phyloP scores from a whole-genome alignment of 2,113 vertebrate genomes.

The Balaenoptera acutorostrata region DNA sequence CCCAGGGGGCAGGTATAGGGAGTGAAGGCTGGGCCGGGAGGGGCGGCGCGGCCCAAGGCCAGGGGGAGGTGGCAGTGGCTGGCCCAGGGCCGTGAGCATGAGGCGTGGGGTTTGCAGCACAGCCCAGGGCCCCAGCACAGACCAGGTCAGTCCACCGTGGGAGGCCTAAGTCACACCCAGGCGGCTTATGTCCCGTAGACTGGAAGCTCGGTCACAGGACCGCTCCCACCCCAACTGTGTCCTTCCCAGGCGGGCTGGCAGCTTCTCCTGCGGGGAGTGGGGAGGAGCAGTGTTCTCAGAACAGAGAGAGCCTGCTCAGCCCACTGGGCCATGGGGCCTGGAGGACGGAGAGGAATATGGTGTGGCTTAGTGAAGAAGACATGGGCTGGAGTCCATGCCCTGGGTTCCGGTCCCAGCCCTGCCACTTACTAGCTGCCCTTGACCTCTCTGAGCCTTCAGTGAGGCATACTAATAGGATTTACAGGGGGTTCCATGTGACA shows the following conservation, averaged over 20 bases:
- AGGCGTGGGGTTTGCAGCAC: not conserved
- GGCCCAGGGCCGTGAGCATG: not conserved
- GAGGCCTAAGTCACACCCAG: not conserved
- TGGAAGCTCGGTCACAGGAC: not conserved
- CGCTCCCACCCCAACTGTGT: accelerated
- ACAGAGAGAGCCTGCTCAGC: not conserved
- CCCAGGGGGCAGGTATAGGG: not conserved
- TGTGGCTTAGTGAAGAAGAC: not conserved
- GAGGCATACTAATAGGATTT: not conserved
- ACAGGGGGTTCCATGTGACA: not conserved
- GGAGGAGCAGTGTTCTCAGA: not conserved
- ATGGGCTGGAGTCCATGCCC: accelerated
- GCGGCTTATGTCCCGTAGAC: not conserved
- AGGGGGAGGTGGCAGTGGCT: not conserved
- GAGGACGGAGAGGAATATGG: not conserved
- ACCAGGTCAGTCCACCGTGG: not conserved
- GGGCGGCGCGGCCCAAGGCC: not conserved
- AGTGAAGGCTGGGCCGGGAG: not conserved
- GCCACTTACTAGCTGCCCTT: not conserved
- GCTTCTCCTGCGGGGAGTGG: not conserved
- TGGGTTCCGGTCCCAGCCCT: not conserved
- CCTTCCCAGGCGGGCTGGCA: not conserved
- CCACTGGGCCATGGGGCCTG: not conserved
- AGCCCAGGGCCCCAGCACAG: not conserved
- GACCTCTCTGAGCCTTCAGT: not conserved